A percentile compares a stretch with the other conserved stretches of the same genome.
phyloP scores from a whole-genome alignment of 2,797 vertebrate species.

The Orientallactaga sibirica region DNA sequence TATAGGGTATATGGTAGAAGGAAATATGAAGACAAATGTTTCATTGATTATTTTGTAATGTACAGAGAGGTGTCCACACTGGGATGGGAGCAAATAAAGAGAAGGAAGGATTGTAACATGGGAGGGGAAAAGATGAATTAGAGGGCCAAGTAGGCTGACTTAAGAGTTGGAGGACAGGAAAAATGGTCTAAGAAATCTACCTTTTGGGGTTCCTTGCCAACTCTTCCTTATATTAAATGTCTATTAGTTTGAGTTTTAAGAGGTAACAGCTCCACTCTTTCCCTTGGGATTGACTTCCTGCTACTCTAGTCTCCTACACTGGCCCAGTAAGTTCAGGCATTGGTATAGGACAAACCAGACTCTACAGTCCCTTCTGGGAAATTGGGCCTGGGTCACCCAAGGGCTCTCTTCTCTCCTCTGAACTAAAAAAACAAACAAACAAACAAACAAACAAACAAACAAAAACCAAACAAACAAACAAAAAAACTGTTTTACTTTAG shows the following conservation, averaged over 20 bases:
- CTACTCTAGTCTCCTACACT: rapidly evolving
- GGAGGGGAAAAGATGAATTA: neutral
- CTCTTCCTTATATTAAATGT: neutral
- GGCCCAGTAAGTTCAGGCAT: neutral
- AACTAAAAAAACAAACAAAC: slow-evolving; percentile 8
- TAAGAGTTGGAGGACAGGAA: neutral
- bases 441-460: too few relatives aligned
- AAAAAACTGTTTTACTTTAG: neutral
- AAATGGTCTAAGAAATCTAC: neutral
- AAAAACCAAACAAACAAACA: too few relatives aligned
- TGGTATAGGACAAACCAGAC: neutral
- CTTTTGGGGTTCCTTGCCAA: neutral
- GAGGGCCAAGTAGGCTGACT: neutral
- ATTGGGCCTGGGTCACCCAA: neutral
- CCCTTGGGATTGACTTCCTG: neutral
- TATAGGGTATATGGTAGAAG: neutral
- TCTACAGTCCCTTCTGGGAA: neutral
- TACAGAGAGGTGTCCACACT: neutral
- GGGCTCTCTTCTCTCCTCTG: neutral
- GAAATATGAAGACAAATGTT: neutral
- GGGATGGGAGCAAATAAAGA: neutral
- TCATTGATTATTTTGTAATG: neutral
- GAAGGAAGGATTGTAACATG: neutral
- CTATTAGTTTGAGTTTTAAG: neutral
- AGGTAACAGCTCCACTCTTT: neutral